Percentiles rank a stretch among this genome's conserved stretches.
These are phyloP conservation scores for Cynoglossus semilaevis DNA, from an alignment of 2,113 vertebrate species.

Conservation along the genomic window DNA sequence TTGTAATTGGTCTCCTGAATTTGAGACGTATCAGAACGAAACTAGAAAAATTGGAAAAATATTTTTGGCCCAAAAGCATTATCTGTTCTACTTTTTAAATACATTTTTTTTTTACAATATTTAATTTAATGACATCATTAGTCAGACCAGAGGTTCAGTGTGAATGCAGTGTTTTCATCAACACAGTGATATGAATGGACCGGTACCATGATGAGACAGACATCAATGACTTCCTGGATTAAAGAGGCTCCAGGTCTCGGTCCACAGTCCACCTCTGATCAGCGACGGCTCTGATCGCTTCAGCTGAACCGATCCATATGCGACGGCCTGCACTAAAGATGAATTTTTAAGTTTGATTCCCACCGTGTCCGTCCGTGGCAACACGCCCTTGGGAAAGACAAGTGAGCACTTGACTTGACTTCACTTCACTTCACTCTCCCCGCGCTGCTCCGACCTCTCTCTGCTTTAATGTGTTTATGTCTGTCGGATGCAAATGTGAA, in stretches of 20 bases:
- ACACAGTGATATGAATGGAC: no score
- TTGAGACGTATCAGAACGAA: no score
- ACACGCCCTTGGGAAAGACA: slow-evolving; percentile 22
- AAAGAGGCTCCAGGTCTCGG: background rate
- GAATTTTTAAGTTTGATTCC: slow-evolving; percentile 16
- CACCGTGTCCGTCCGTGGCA: slow-evolving; percentile 13
- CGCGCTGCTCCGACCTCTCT: slow-evolving; percentile 30
- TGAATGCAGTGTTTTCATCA: no score
- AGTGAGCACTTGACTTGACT: no score
- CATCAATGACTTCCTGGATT: background rate
- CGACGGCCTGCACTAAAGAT: slow-evolving; percentile 5
- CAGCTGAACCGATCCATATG: slow-evolving; percentile 25
- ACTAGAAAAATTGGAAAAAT: no score
- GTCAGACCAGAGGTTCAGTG: no score
- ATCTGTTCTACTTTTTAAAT: no score
- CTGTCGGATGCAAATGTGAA: slow-evolving; percentile 34
- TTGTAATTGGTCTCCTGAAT: no score
- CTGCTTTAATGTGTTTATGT: slow-evolving; percentile 28
- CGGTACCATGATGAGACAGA: background rate
- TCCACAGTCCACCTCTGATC: slow-evolving; percentile 18
- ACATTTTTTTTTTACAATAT: no score
- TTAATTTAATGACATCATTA: no score
- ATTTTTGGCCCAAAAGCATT: no score
- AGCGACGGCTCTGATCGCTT: slow-evolving; percentile 9
- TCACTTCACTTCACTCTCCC: slow-evolving; percentile 20